Base-by-base conservation (phyloP, 1,140 invertebrate genomes). In the Oppia nitens region DNA sequence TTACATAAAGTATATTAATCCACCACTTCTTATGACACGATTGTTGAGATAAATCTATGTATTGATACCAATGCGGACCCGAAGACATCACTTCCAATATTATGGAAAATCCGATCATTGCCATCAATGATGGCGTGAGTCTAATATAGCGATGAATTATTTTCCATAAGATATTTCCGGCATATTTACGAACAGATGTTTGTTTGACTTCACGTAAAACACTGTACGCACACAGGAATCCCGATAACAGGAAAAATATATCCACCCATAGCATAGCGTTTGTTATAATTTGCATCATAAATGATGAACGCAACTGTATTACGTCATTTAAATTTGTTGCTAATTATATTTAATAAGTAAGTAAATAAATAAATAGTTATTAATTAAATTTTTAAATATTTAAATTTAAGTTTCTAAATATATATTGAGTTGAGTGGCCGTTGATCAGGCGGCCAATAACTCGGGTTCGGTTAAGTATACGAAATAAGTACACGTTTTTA, bases 11-110 rank as follows among this genome's bases (percentile, higher is more conserved):
- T 3, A 64, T 28, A 32, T 63, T 59, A 1, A 32, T 26, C 61
- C 61, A 64, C 63, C 63, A 64, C 49, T 48, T 58, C 28, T 45
- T 49, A 11, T 32, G 52, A 40, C 63, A 64, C 1, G 60, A 55
- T 0, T 47, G 23, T 20, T 61, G 50, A 23, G 60, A 60, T 2
- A 57, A 26, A 9, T 53, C 61, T 6, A 57, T 29, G 12, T 61
- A 27, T 12, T 61, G 50, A 11, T 53, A 25, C 63, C 63, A 64
- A 12, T 62, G 55, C 0, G 63, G 63, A 12, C 63, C 63, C 0
- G 63, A 59, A 20, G 58, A 47, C 12, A 64, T 25, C 29, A 58
- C 29, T 29, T 62, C 61, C 14, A 60, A 24, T 17, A 62, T 58
- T 27, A 62, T 62, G 0, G 52, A 23, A 12, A 64, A 26, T 0